Evolutionary conservation across 2,797 vertebrate species (phyloP).

Genomic region (Pseudochirops cupreus): DNA sequence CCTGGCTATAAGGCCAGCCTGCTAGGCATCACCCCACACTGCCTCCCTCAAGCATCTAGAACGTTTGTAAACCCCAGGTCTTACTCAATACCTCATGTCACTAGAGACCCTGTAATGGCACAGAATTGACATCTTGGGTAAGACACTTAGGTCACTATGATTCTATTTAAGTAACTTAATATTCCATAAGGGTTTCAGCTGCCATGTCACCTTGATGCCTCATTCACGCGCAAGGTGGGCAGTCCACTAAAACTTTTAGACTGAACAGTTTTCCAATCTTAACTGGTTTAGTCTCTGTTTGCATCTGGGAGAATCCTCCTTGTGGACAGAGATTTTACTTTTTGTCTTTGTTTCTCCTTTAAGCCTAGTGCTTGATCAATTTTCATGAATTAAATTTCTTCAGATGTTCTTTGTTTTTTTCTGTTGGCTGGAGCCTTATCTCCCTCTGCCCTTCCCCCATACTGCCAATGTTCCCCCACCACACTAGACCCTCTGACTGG

Average conservation of each 20-base stretch:
- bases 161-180: background rate
- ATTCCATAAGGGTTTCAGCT: background rate
- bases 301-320: background rate
- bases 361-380: too few relatives aligned
- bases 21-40: too few relatives aligned
- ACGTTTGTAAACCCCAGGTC: background rate
- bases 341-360: too few relatives aligned
- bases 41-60: background rate
- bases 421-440: too few relatives aligned
- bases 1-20: too few relatives aligned
- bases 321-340: too few relatives aligned
- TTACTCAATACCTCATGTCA: background rate
- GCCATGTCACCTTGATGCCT: background rate
- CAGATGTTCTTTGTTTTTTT: too few relatives aligned
- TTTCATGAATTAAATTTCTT: too few relatives aligned
- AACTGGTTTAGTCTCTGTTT: background rate
- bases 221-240: background rate
- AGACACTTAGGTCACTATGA: background rate
- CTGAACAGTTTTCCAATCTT: background rate
- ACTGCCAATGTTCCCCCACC: too few relatives aligned
- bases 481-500: too few relatives aligned
- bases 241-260: background rate
- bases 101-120: background rate
- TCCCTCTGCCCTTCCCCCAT: too few relatives aligned
- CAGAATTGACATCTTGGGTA: background rate